Base-by-base conservation (phyloP, 1,140 invertebrate species). In the Drosophila saltans region DNA sequence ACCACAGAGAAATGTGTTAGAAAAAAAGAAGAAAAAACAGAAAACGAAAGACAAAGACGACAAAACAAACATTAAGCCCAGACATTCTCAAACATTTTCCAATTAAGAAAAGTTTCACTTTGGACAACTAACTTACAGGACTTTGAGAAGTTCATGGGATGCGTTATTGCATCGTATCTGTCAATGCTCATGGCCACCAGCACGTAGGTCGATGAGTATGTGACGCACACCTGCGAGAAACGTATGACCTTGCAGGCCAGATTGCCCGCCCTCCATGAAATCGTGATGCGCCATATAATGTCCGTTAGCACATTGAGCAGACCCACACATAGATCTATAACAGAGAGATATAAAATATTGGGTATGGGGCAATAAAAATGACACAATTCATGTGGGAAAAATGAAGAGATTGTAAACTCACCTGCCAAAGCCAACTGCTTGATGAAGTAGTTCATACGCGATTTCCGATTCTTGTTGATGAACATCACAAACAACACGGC, bases 401-500 rank as follows among this genome's bases (percentile, higher is more conserved):
- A 59, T 2, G 2, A 3, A 10, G 24, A 66, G 9, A 21, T 45
- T 11, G 11, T 16, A 39, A 3, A 75, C 94, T 94, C 88, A 97
- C 98, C 98, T 93, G 97, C 97, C 69, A 98, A 94, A 3, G 98
- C 98, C 16, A 99, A 93, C 90, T 99, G 97, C 94, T 97, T 97
- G 77, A 99, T 98, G 93, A 99, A 98, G 93, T 98, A 98, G 90
- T 98, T 98, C 97, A 99, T 99, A 24, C 98, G 93, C 10, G 97
- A 98, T 92, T 98, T 98, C 80, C 97, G 94, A 55, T 95, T 94
- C 92, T 98, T 98, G 71, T 96, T 97, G 57, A 97, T 94, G 30
- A 96, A 92, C 41, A 98, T 94, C 7, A 97, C 97, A 0, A 96
- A 94, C 26, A 99, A 94, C 1, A 99, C 98, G 0, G 97, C 95